phyloP scores from a whole-genome alignment of 2,113 vertebrate genomes.

The Nothocercus julius region DNA sequence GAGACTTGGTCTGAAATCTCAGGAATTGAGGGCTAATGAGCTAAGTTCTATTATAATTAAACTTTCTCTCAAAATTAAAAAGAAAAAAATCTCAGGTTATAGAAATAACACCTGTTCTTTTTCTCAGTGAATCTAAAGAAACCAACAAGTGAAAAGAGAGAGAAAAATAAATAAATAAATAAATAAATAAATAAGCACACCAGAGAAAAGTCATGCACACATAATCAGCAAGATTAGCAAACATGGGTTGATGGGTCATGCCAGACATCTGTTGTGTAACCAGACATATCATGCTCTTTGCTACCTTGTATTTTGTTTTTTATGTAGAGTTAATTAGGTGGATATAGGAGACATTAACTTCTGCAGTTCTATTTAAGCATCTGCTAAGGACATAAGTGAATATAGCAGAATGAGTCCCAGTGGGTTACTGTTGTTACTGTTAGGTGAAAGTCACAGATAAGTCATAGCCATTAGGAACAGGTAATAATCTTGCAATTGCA shows the following conservation, averaged over 20 bases:
- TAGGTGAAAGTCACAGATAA: conserved; percentile 41
- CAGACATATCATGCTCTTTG: neutral
- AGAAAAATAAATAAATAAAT: neutral
- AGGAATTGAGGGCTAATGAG: neutral
- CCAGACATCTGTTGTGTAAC: neutral
- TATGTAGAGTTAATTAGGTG: conserved; percentile 21
- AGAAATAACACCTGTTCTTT: neutral
- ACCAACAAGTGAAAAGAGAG: neutral
- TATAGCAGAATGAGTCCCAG: conserved; percentile 28
- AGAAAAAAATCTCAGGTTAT: neutral
- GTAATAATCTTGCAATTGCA: neutral
- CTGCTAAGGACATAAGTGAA: neutral
- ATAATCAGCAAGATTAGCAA: neutral
- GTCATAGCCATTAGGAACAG: conserved; percentile 16
- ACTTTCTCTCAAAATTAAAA: neutral
- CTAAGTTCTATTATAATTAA: neutral
- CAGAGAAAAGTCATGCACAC: neutral
- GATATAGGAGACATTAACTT: conserved; percentile 8
- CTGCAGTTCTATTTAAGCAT: conserved; percentile 14
- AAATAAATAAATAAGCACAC: neutral
- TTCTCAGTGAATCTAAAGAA: neutral
- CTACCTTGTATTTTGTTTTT: neutral
- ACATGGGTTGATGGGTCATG: neutral
- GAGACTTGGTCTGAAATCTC: neutral
- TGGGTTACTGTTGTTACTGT: neutral